Base-by-base conservation (phyloP, 2,113 vertebrate species). In the Chauna torquata region DNA sequence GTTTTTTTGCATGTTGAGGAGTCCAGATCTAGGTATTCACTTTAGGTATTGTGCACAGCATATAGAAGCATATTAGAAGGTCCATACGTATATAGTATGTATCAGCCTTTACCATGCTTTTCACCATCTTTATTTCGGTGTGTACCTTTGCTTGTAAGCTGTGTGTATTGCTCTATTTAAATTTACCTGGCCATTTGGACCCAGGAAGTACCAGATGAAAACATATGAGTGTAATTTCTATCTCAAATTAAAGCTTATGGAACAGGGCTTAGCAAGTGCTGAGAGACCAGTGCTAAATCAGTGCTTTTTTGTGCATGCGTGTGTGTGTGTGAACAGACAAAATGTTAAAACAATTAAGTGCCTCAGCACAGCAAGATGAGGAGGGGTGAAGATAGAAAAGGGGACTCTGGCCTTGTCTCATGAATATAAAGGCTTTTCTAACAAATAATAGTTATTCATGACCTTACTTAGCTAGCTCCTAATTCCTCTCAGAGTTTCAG, bases 11-110 rank as follows among this genome's bases (percentile, higher is more conserved):
- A 34, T 6, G 22, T 16, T 24, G 30, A 42, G 23, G 17, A n/a
- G 22, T 17, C 9, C 34, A 38, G 14, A 28, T 34, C 36, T 54
- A 28, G 50, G 19, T 10, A 42, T 42, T 11, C 49, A 25, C 36
- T 54, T 69, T 24, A 77, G 36, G 24, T 4, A 0, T 20, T 25
- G 3, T 2, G 1, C 3, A 7, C 3, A 55, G 27, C 49, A 28
- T 47, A 52, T 12, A 3, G 14, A 44, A 64, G 30, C 16, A 8
- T 27, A 9, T 18, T 38, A 44, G 49, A 62, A 55, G 11, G 22
- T 42, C 12, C 3, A 7, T 25, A 2, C 28, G 9, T 59, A 6
- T 50, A 1, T 11, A 12, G 16, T 32, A 65, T 8, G 23, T 54
- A 30, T 70, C 69, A 65, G 5, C 32, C 36, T 71, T 76, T 44